These are phyloP conservation scores for Lucifuga dentata DNA, from an alignment of 2,113 vertebrate species.

Conservation along the genomic window DNA sequence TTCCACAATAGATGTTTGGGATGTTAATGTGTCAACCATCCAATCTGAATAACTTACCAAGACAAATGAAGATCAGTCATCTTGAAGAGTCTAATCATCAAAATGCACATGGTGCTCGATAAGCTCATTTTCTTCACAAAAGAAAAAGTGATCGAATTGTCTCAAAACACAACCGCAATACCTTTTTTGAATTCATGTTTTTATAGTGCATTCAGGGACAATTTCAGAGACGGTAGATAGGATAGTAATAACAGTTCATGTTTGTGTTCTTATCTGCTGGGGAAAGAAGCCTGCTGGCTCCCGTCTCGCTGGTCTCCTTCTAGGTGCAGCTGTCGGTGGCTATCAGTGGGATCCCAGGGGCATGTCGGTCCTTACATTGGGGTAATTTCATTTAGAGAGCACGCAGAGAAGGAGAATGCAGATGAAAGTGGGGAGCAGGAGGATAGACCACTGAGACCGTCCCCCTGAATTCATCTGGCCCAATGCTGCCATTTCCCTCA, in stretches of 20 bases:
- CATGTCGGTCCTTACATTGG: conserved; percentile 56
- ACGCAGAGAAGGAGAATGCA: conserved; percentile 54
- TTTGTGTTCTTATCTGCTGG: conserved; percentile 68
- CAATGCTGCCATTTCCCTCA: conserved; percentile 53
- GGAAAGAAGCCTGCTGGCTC: conserved; percentile 64
- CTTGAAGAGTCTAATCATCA: too few relatives aligned
- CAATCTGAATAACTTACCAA: too few relatives aligned
- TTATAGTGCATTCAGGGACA: conserved; percentile 32
- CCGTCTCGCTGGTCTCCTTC: conserved; percentile 50
- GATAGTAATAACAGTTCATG: conserved; percentile 70
- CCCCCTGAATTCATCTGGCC: conserved; percentile 38
- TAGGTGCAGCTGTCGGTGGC: conserved; percentile 55
- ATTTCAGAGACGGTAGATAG: conserved; percentile 57
- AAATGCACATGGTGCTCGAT: too few relatives aligned
- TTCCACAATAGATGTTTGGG: too few relatives aligned
- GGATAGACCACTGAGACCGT: conserved; percentile 47
- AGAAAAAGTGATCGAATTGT: too few relatives aligned
- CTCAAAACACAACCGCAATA: too few relatives aligned
- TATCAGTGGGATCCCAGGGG: conserved; percentile 57
- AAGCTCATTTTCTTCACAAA: too few relatives aligned
- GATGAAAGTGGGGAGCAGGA: conserved; percentile 55
- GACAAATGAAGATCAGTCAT: too few relatives aligned
- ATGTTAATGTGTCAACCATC: too few relatives aligned
- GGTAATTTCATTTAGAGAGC: conserved; percentile 65
- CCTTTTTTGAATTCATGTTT: too few relatives aligned